Evolutionary conservation across 2,113 vertebrate species (phyloP).

Genomic region (Mionectes macconnelli): DNA sequence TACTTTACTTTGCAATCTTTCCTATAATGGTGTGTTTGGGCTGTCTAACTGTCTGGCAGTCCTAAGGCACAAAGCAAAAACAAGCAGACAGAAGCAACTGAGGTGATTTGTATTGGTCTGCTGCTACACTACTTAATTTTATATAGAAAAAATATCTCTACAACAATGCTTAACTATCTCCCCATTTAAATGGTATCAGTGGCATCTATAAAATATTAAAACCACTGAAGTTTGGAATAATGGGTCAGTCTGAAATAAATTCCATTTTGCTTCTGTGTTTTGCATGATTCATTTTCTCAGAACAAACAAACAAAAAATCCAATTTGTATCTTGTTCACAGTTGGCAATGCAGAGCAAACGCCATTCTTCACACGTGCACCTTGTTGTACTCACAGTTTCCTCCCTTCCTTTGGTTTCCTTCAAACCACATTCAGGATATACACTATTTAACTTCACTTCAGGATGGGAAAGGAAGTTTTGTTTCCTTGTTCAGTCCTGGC

Average conservation of each 20-base stretch:
- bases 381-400: background rate
- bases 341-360: background rate
- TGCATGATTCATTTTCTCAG: background rate
- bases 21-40: background rate
- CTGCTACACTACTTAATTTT: background rate
- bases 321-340: background rate
- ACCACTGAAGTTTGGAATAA: background rate
- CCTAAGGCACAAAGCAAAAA: background rate
- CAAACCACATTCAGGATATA: background rate
- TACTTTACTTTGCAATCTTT: background rate
- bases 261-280: background rate
- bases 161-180: background rate
- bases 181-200: background rate
- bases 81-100: background rate
- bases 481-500: constrained; percentile 1
- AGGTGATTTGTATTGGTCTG: background rate
- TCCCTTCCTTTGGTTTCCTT: background rate
- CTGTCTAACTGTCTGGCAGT: background rate
- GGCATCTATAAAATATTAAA: background rate
- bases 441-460: background rate
- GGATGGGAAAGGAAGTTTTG: background rate
- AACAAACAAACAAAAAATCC: background rate
- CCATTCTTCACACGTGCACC: background rate
- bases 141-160: background rate
- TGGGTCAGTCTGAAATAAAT: background rate